Percentiles rank a stretch among this genome's conserved stretches.
Evolutionary conservation across 2,113 vertebrate species (phyloP).

Genomic region (Drymodes brunneopygia): DNA sequence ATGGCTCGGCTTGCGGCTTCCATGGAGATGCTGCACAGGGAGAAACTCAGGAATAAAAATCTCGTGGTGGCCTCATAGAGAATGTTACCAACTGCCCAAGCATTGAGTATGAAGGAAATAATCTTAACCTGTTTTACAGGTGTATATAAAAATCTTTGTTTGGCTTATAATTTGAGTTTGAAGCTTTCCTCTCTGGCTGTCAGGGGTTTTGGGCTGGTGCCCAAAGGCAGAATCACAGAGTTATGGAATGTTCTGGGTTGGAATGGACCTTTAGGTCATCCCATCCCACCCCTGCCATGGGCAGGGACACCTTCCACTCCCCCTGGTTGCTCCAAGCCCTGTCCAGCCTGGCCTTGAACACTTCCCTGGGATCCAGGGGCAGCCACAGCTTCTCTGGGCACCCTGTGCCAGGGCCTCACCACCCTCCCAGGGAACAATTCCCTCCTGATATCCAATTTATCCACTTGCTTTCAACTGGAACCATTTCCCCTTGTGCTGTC

Average conservation of each 20-base stretch:
- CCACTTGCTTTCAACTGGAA: not conserved
- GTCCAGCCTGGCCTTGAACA: fast-evolving
- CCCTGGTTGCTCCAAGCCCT: fast-evolving
- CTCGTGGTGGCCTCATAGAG: not conserved
- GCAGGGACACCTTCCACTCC: fast-evolving
- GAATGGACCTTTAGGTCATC: not conserved
- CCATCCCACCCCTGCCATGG: fast-evolving
- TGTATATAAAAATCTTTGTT: not conserved
- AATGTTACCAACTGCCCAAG: not conserved
- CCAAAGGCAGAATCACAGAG: not conserved
- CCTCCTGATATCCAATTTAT: too few species aligned
- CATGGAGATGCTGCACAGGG: not conserved
- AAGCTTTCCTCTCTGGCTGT: fast-evolving
- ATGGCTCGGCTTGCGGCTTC: not conserved
- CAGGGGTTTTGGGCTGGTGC: too few species aligned
- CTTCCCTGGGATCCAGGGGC: not conserved
- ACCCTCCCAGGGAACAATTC: fast-evolving
- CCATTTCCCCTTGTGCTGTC: fast-evolving
- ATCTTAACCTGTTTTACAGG: not conserved
- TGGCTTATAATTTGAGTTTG: not conserved
- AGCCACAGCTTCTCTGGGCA: not conserved
- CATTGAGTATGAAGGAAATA: not conserved
- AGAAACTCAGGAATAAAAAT: not conserved
- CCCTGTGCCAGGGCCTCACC: fast-evolving
- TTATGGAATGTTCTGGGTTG: not conserved